Evolutionary conservation across 2,113 vertebrate genomes (phyloP).

Genomic region (Paracanthobrama guichenoti): DNA sequence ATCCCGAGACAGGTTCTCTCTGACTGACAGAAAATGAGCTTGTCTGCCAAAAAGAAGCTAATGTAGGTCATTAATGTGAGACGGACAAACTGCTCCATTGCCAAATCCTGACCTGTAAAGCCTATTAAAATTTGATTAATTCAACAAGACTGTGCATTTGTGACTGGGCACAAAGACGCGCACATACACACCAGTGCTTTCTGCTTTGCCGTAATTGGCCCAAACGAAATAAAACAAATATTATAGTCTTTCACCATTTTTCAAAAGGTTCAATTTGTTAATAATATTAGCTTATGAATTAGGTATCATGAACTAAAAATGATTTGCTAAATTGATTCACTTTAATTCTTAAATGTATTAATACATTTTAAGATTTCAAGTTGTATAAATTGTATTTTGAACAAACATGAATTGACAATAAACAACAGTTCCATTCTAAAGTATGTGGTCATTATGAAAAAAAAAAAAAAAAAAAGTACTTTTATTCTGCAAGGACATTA

Average conservation of each 20-base stretch:
- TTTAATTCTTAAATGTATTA: not conserved
- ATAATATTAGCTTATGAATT: not conserved
- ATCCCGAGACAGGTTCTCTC: constrained; percentile 29
- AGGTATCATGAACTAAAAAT: not conserved
- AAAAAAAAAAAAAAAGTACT: not conserved
- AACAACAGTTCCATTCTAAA: not conserved
- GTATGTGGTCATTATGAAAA: not conserved
- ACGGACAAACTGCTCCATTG: constrained; percentile 5
- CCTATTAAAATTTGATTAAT: constrained; percentile 31
- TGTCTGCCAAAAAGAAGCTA: constrained; percentile 56
- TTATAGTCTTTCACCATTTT: too few species aligned
- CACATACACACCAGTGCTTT: not conserved
- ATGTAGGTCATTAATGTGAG: constrained; percentile 41
- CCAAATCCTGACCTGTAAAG: constrained; percentile 37
- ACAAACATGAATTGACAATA: not conserved
- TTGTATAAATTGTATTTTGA: not conserved
- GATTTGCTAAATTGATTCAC: not conserved
- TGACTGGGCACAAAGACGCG: not conserved
- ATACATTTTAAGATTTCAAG: not conserved
- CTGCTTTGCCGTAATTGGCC: not conserved
- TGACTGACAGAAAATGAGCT: constrained; percentile 53
- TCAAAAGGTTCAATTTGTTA: too few species aligned
- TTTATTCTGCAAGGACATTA: not conserved
- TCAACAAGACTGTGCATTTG: not conserved
- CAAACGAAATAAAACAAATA: not conserved